Base-by-base conservation (phyloP, 2,888 invertebrate genomes). In the Siphlonurus alternatus region DNA sequence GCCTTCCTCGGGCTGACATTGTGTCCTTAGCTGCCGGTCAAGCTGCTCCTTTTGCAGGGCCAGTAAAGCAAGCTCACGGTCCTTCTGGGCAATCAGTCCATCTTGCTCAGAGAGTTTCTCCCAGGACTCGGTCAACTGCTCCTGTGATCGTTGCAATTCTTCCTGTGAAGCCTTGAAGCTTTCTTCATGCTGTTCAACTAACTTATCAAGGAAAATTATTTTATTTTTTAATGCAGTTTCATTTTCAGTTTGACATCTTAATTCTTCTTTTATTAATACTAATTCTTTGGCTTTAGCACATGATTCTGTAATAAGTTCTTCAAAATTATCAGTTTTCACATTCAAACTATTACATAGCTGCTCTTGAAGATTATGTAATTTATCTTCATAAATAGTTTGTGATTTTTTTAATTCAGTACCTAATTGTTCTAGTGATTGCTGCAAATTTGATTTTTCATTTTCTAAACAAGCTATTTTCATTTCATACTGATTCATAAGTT, bases 231-330 rank as follows among this genome's bases (percentile, higher is more conserved):
- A 20, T 5, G 24, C 23, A 22, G 19, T 22, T 15, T 18, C 10
- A 60, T 60, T 60, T 22, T 60, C 23, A 10, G n/a, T 24, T 2
- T 23, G 22, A 5, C 22, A 60, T 60, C 24, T 60, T 60, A 60
- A 22, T 24, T 18, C 18, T 20, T 60, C 60, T 60, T 60, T 60
- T 15, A 24, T 18, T 60, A 60, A 2, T 23, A 60, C 24, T 20
- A 60, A 20, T 60, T 60, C 60, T 60, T 60, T 60, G 24, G 60
- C 60, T 19, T 60, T 60, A 19, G 60, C 19, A 60, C 60, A 60
- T 60, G 24, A 60, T 23, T 60, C 60, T 60, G 23, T 15, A 60
- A 60, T 60, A 22, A 60, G 22, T 15, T 22, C 24, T 60, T 60
- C 60, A 23, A 60, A 19, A 22, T 60, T 60, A 60, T 60, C 60